These are phyloP conservation scores for Phanerotoma sp. DNA, from an alignment of 2,888 invertebrate genomes.

Conservation along the genomic window DNA sequence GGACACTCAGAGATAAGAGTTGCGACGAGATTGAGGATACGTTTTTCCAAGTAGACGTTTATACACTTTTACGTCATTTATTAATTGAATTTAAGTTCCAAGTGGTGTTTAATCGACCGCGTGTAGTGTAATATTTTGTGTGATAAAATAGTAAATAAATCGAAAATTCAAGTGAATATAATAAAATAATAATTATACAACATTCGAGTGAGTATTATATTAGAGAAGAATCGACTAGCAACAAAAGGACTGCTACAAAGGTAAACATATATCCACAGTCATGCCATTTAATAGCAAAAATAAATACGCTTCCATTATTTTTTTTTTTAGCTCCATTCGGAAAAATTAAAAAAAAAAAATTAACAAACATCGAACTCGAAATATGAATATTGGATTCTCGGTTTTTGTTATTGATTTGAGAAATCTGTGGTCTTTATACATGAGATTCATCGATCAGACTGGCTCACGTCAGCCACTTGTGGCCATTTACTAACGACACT, in stretches of 20 bases:
- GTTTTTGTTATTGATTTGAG: not conserved
- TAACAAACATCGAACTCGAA: too few relatives aligned
- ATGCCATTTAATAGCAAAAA: slow-evolving; percentile 4
- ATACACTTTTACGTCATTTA: slow-evolving; percentile 11
- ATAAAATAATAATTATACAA: slow-evolving; percentile 11
- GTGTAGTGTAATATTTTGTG: slow-evolving; percentile 3
- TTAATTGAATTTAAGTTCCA: not conserved
- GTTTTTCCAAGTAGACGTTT: slow-evolving; percentile 35
- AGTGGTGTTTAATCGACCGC: slow-evolving; percentile 1
- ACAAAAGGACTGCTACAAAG: slow-evolving; percentile 49
- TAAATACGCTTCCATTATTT: not conserved
- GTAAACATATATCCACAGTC: slow-evolving; percentile 43
- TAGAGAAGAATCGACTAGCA: slow-evolving; percentile 39
- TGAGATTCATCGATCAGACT: slow-evolving; percentile 49
- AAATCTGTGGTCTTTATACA: slow-evolving; percentile 23
- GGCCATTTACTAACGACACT: slow-evolving; percentile 44
- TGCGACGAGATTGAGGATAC: slow-evolving; percentile 38
- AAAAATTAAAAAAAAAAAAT: too few relatives aligned
- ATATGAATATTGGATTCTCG: not conserved
- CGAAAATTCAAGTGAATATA: slow-evolving; percentile 7
- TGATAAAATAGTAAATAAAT: not conserved
- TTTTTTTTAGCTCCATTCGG: not conserved
- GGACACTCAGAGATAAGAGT: slow-evolving; percentile 51
- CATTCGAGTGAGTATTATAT: slow-evolving; percentile 3
- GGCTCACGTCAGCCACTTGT: slow-evolving; percentile 52